Evolutionary conservation across 2,888 invertebrate species (phyloP), one percentile per base, ranked within the genome.

Genomic region (Junonia oenone): DNA sequence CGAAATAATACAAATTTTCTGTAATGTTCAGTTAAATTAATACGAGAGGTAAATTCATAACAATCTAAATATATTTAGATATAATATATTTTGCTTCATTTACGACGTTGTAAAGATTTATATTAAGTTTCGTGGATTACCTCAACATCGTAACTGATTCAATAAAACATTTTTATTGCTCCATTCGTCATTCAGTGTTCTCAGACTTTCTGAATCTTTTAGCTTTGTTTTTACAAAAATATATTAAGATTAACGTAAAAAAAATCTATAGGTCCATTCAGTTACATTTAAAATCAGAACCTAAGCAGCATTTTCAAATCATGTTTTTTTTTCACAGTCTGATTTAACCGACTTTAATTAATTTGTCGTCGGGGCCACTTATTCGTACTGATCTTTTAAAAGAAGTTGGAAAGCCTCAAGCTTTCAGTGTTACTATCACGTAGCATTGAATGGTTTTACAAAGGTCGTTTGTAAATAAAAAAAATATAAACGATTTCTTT

Each of bases 91-190:
- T 38, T 47, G 49, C 50, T 54, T 54, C 13, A 57, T 53, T 54
- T 56, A 48, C 29, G 47, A 19, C 17, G 17, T 37, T 45, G 27
- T 27, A 38, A 46, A 46, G 15, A 52, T 43, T 22, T 43, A 43
- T 29, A 52, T 56, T 57, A 54, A 45, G 40, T 53, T 54, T 57
- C 14, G 45, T 14, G 53, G 57, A 57, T 57, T 50, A 57, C 57
- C 52, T n/a, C 48, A 56, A 60, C 48, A 45, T 54, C 55, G 53
- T 48, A 54, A 55, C 38, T 38, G 31, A 47, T 61, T 58, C 55
- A 52, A 61, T 61, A 61, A 55, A 55, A 35, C 43, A 27, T 55
- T 58, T 55, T 58, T 49, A 48, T 52, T 56, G 45, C 43, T 53
- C 37, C 8, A 50, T 50, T 37, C 35, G 35, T 55, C 19, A 45